A percentile compares a stretch with the other conserved stretches of the same genome.
These are phyloP conservation scores for Synergus japonicus DNA, from an alignment of 2,888 invertebrate species.

Conservation along the genomic window DNA sequence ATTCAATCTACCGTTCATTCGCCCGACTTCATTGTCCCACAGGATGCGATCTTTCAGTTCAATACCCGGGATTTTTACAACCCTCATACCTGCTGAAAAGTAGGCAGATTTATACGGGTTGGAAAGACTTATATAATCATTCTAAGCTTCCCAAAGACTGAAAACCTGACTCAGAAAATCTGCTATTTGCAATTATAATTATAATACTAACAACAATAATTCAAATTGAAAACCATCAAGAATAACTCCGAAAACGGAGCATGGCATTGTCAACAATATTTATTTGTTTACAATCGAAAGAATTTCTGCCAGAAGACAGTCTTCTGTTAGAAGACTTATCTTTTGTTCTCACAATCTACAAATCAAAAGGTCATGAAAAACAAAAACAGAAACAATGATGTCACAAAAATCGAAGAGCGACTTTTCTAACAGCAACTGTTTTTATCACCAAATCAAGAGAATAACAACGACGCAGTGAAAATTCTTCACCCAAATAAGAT, in stretches of 20 bases:
- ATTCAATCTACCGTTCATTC: slow-evolving; percentile 28
- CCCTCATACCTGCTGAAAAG: slow-evolving; percentile 17
- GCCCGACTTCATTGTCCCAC: background rate
- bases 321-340: background rate
- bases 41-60: slow-evolving; percentile 1
- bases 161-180: background rate
- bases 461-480: background rate
- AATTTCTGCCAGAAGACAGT: too few relatives aligned
- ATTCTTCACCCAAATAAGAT: background rate
- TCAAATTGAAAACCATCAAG: background rate
- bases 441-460: background rate
- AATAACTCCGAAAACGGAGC: background rate
- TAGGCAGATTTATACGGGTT: slow-evolving; percentile 9
- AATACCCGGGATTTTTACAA: slow-evolving; percentile 5
- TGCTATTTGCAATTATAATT: background rate
- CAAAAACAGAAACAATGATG: background rate
- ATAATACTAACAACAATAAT: background rate
- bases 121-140: slow-evolving; percentile 21
- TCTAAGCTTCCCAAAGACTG: background rate
- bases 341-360: background rate
- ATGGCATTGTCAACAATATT: background rate
- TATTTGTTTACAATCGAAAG: background rate
- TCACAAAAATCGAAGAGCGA: background rate
- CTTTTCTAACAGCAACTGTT: background rate
- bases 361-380: background rate